Conservation (phyloP, 2,888 invertebrate genomes). For the Pemphredon lugubris region DNA sequence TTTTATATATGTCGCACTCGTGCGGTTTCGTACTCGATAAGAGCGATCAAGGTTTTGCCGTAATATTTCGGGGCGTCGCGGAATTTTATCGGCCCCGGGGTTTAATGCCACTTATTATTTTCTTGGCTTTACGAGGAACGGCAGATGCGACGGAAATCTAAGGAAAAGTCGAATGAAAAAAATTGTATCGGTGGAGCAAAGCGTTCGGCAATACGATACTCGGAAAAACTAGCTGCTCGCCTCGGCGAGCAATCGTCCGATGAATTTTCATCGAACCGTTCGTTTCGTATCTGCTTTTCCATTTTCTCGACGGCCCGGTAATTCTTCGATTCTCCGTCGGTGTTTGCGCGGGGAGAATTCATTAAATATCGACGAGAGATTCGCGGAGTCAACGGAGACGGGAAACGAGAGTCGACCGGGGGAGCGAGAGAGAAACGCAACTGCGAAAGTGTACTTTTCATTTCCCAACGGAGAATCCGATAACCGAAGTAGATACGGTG, state of each 20-base stretch:
- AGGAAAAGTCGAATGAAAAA: too few relatives aligned
- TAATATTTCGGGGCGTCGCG: too few relatives aligned
- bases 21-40: too few relatives aligned
- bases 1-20: too few relatives aligned
- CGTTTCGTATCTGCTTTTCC: conserved; percentile 6
- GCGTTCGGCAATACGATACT: conserved; percentile 3
- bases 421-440: neutral
- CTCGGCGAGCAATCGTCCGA: neutral
- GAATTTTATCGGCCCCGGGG: too few relatives aligned
- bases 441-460: conserved; percentile 43
- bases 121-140: too few relatives aligned
- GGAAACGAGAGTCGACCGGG: neutral
- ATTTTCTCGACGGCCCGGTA: conserved; percentile 26
- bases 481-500: conserved; percentile 14
- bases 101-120: too few relatives aligned
- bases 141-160: too few relatives aligned
- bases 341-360: conserved; percentile 52
- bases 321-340: conserved; percentile 48
- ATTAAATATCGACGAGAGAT: conserved; percentile 56
- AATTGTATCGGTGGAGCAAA: too few relatives aligned
- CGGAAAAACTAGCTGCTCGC: neutral
- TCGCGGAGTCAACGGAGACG: conserved; percentile 9
- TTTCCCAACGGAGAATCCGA: conserved; percentile 39
- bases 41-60: too few relatives aligned
- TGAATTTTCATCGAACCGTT: conserved; percentile 27